Evolutionary conservation across 2,797 vertebrate genomes (phyloP).

Genomic region (Strix occidentalis): DNA sequence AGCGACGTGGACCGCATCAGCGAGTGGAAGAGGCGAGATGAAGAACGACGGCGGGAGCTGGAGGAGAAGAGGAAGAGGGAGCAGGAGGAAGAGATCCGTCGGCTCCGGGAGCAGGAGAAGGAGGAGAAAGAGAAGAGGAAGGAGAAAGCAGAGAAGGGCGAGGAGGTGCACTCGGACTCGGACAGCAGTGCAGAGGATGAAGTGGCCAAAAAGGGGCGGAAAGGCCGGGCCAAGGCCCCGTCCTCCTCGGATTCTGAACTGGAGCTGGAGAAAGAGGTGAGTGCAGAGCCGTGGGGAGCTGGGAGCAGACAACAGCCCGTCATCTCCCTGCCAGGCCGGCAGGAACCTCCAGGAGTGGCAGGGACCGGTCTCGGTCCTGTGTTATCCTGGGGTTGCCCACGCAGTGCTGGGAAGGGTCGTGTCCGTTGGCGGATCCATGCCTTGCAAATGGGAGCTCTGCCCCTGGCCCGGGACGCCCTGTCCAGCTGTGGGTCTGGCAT

Average conservation of each 20-base stretch:
- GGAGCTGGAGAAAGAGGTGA: slow-evolving; percentile 80
- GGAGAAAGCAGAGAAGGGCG: slow-evolving; percentile 80
- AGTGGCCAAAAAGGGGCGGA: slow-evolving; percentile 85
- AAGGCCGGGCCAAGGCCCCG: slow-evolving; percentile 82
- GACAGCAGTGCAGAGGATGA: slow-evolving; percentile 87
- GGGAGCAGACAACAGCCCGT: neutral
- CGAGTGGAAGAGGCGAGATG: slow-evolving; percentile 94
- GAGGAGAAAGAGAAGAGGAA: slow-evolving; percentile 91
- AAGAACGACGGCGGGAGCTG: slow-evolving; percentile 88
- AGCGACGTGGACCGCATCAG: slow-evolving; percentile 93
- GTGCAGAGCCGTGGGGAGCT: fast-evolving
- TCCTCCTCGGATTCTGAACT: slow-evolving; percentile 87
- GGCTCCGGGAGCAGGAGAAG: slow-evolving; percentile 89
- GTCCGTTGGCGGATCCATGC: fast-evolving
- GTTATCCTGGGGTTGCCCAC: neutral
- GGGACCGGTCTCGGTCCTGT: neutral
- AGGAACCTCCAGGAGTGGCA: neutral
- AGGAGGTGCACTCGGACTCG: slow-evolving; percentile 52
- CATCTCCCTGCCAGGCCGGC: neutral
- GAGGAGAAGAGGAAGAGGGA: slow-evolving; percentile 92
- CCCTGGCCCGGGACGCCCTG: neutral
- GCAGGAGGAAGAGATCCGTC: slow-evolving; percentile 92
- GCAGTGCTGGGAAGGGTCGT: neutral
- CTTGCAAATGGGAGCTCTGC: neutral
- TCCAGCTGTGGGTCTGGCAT: neutral